These are phyloP conservation scores for Alethe diademata DNA, from an alignment of 2,113 vertebrate genomes.

Conservation along the genomic window DNA sequence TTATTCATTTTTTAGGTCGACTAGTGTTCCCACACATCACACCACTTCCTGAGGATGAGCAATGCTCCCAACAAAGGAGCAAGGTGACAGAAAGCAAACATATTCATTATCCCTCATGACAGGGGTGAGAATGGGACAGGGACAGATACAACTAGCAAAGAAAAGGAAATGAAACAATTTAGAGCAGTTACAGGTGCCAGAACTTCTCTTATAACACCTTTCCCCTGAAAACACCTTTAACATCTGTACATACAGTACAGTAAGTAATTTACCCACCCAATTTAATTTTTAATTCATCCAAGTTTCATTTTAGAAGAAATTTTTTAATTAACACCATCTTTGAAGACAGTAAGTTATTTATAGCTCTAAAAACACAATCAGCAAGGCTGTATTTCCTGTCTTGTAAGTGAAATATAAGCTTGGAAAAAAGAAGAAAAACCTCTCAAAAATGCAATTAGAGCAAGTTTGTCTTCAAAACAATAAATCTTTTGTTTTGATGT, in stretches of 20 bases:
- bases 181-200: background rate
- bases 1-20: background rate
- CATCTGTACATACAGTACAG: background rate
- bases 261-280: background rate
- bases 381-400: conserved; percentile 33
- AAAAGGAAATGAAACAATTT: background rate
- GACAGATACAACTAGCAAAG: background rate
- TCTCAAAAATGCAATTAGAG: background rate
- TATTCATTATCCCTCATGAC: background rate
- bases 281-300: background rate
- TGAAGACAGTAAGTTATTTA: background rate
- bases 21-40: background rate
- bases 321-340: background rate
- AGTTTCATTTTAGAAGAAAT: background rate
- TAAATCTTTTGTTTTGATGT: background rate
- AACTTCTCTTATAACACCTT: background rate
- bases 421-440: background rate
- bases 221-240: background rate
- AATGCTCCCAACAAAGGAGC: background rate
- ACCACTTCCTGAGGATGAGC: background rate
- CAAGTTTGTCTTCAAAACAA: background rate
- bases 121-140: background rate
- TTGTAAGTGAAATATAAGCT: background rate
- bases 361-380: background rate
- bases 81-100: background rate